phyloP scores from a whole-genome alignment of 2,113 vertebrate species.

The Caloenas nicobarica region DNA sequence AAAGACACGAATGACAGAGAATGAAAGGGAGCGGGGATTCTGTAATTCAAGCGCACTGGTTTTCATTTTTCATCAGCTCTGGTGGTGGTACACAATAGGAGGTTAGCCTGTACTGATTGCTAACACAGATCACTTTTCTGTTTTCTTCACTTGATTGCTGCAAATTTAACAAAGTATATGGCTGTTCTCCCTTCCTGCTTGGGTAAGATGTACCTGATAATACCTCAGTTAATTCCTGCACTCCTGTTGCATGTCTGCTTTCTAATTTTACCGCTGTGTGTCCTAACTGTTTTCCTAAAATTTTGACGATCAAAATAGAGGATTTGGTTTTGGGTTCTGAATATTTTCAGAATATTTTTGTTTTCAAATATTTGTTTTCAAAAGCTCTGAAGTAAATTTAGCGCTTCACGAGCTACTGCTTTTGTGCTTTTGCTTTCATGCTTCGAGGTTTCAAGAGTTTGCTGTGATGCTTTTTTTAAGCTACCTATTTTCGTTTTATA shows the following conservation, averaged over 20 bases:
- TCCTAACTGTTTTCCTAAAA: neutral
- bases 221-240: conserved; percentile 38
- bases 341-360: conserved; percentile 23
- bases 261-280: conserved; percentile 11
- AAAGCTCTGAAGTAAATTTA: conserved; percentile 4
- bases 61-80: conserved; percentile 72
- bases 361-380: neutral
- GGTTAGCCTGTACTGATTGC: conserved; percentile 77
- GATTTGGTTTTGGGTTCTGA: conserved; percentile 23
- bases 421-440: conserved; percentile 55
- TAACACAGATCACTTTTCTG: conserved; percentile 89
- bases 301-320: neutral
- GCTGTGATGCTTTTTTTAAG: conserved; percentile 14
- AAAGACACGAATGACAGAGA: conserved; percentile 49
- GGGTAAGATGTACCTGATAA: conserved; percentile 84
- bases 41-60: conserved; percentile 65
- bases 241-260: conserved; percentile 65
- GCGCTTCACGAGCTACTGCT: neutral
- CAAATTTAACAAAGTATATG: conserved; percentile 92
- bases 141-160: conserved; percentile 90
- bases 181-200: conserved; percentile 91
- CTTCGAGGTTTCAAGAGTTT: conserved; percentile 49
- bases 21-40: conserved; percentile 25
- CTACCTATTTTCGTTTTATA: conserved; percentile 51
- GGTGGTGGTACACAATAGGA: conserved; percentile 78